Conservation (phyloP, 2,797 vertebrate genomes). For the Gymnothorax javanicus region DNA sequence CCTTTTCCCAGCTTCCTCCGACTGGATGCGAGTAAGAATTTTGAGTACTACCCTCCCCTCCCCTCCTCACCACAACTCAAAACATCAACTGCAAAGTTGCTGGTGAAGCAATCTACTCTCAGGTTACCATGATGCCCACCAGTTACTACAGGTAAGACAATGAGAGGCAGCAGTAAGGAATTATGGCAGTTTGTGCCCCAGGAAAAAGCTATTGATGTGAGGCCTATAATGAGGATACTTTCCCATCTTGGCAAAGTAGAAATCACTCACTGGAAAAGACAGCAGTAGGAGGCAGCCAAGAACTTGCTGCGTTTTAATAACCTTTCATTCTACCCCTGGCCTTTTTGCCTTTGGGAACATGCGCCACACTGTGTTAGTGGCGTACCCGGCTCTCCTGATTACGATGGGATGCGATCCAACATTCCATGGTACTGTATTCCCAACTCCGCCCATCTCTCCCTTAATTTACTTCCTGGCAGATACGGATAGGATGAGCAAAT, state of each 20-base stretch:
- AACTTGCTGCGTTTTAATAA: constrained; percentile 31
- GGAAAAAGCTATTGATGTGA: constrained; percentile 54
- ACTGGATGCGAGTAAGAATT: no score
- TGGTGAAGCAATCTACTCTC: background rate
- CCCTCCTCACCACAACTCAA: no score
- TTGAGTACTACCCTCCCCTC: no score
- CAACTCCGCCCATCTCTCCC: background rate
- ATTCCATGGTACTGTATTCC: background rate
- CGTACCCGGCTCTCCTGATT: background rate
- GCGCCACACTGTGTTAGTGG: background rate
- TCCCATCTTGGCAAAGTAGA: constrained; percentile 43
- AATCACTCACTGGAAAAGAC: constrained; percentile 34
- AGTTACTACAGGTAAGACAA: constrained; percentile 56
- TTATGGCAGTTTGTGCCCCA: constrained; percentile 42
- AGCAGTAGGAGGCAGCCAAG: constrained; percentile 31
- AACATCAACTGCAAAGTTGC: no score
- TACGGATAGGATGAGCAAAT: background rate
- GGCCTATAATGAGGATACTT: constrained; percentile 52
- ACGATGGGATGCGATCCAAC: no score
- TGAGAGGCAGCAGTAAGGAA: constrained; percentile 37
- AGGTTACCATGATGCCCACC: constrained; percentile 54
- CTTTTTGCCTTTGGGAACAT: constrained; percentile 9
- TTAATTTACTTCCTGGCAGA: background rate
- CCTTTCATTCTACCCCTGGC: constrained; percentile 24
- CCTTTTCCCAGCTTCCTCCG: no score